Base-by-base conservation (phyloP, 2,888 invertebrate species). In the Leptinotarsa juncta region DNA sequence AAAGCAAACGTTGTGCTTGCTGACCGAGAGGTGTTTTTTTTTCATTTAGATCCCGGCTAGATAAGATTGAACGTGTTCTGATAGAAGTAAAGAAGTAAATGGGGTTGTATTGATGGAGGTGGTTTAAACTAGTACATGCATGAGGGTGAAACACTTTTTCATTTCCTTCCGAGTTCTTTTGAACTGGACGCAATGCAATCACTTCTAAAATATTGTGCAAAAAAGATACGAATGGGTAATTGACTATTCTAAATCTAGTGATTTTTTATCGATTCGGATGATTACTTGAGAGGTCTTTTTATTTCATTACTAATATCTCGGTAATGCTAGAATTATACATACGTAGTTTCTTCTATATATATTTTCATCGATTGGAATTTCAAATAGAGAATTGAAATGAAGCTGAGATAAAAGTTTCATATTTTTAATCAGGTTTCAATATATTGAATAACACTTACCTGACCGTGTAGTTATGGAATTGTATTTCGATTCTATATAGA, bases 31-130 rank as follows among this genome's bases (percentile, higher is more conserved):
- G 62, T 65, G 75, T 73, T 68, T 70, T 42, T 70, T 42, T 42
- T 68, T 78, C 78, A 78, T 78, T 78, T 78, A 78, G 78, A 78
- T 78, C 65, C 48, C 60, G 73, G 67, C 18, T 18, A 32, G 78
- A 78, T 78, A 78, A 72, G 78, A 78, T 78, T 71, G 66, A 78
- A 71, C 18, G 57, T 57, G 65, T 75, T 48, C 57, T 55, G 71
- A 66, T 72, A 72, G 68, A 73, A 70, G 72, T 77, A 42, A 73
- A 75, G 68, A 73, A 70, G 72, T 77, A 42, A 73, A 75, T 72
- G 68, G 60, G 65, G 72, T 23, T 26, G 57, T 23, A 57, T 65
- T 72, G 77, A 77, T 72, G 74, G 49, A 67, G 70, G 48, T 57
- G 50, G 42, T 62, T 62, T 32, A n/a, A 67, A 62, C 42, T 70